Evolutionary conservation across 2,797 vertebrate genomes (phyloP), one percentile per base, ranked within the genome.

Genomic region (Enteromius anoplus): DNA sequence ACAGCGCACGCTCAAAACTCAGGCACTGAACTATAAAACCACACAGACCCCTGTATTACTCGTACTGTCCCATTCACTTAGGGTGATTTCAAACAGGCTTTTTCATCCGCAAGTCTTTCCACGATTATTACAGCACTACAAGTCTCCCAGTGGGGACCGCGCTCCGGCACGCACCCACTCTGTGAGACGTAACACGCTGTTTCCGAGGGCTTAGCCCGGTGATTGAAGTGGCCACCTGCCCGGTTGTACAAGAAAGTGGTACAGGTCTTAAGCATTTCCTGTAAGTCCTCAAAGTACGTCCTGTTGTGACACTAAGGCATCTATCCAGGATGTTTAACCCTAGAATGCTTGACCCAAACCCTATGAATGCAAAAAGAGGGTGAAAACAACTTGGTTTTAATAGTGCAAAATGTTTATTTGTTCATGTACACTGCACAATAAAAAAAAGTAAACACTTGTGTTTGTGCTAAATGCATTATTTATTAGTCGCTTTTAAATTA

Each of bases 11-110:
- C 96, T 97, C 95, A 96, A 79, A 96, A 96, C 95, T 95, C 96
- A 97, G 94, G 96, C 96, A 95, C 94, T 95, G 95, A 96, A 96
- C 96, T 97, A 96, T 96, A 96, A 97, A 97, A 96, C 96, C 95
- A 95, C 95, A 93, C 94, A 95, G 96, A 96, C 95, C 95, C 96
- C 95, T 93, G 96, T 95, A 94, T 93, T 96, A 95, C 96, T 96
- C 94, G 94, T 95, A 96, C 96, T 97, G 97, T 97, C 96, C 95
- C 94, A 91, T 95, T 95, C 93, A 95, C 92, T 96, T 95, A 95
- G 94, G 93, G 91, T 96, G 95, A 97, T 97, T 95, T 93, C 94
- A 94, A 94, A 93, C 93, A 94, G 93, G 87, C 90, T 89, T 87
- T 88, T 91, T 90, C 88, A 93, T 92, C 89, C 84, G 23, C 80